Percentiles rank a stretch among this genome's conserved stretches.
phyloP scores from a whole-genome alignment of 2,113 vertebrate species.

The Dromaius novaehollandiae region DNA sequence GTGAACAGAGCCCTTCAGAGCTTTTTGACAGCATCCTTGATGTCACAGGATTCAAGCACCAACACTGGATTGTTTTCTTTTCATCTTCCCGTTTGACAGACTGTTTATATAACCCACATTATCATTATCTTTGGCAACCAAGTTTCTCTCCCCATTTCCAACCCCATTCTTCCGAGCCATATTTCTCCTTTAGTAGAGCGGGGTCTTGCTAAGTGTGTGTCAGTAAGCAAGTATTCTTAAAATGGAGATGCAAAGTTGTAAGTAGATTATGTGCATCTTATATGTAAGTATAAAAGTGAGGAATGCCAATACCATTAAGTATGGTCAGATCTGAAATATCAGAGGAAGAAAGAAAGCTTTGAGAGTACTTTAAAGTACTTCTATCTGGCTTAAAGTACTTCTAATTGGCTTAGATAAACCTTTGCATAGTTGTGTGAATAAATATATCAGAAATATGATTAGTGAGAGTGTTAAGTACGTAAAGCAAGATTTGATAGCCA shows the following conservation, averaged over 20 bases:
- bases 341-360: not conserved
- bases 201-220: not conserved
- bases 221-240: not conserved
- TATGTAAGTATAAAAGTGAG: not conserved
- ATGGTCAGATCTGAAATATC: not conserved
- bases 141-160: not conserved
- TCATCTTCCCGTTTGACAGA: not conserved
- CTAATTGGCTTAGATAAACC: not conserved
- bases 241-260: not conserved
- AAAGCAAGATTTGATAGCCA: not conserved
- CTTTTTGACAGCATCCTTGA: not conserved
- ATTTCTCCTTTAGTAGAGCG: not conserved
- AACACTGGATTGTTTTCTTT: not conserved
- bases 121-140: not conserved
- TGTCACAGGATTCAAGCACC: not conserved
- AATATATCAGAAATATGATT: not conserved
- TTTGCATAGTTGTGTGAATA: not conserved
- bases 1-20: not conserved
- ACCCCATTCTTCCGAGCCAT: not conserved
- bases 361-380: not conserved
- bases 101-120: not conserved
- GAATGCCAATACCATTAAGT: not conserved
- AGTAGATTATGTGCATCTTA: not conserved
- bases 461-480: not conserved
- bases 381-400: not conserved